Conservation (phyloP, 2,888 invertebrate genomes). For the Fragum whitleyi region DNA sequence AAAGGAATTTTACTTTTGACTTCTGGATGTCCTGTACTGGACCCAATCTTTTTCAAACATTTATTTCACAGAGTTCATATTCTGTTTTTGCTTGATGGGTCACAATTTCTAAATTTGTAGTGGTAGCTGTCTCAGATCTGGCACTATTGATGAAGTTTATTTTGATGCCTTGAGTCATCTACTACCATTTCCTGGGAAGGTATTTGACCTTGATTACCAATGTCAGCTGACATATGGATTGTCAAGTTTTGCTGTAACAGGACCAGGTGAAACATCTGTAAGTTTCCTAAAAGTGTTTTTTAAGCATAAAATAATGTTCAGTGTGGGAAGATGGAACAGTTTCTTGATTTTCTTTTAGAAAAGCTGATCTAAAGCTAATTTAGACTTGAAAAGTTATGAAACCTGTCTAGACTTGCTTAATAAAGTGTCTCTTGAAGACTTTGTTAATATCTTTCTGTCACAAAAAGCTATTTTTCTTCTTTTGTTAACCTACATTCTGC, state of each 20-base stretch:
- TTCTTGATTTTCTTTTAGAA: neutral
- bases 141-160: neutral
- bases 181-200: neutral
- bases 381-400: neutral
- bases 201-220: constrained; percentile 8
- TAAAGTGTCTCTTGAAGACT: neutral
- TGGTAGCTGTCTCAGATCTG: neutral
- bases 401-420: neutral
- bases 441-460: too few relatives aligned
- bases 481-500: too few relatives aligned
- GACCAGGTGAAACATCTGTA: constrained; percentile 3
- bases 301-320: neutral
- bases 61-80: too few relatives aligned
- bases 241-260: neutral
- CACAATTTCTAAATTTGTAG: neutral
- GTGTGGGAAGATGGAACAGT: too few relatives aligned
- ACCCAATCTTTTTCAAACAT: too few relatives aligned
- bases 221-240: neutral
- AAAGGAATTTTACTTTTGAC: too few relatives aligned
- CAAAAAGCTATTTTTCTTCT: too few relatives aligned
- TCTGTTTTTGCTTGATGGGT: too few relatives aligned
- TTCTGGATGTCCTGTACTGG: too few relatives aligned
- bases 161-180: neutral
- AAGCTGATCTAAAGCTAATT: neutral
- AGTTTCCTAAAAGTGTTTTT: neutral